phyloP scores from a whole-genome alignment of 2,888 invertebrate genomes.

The Apamea crenata region DNA sequence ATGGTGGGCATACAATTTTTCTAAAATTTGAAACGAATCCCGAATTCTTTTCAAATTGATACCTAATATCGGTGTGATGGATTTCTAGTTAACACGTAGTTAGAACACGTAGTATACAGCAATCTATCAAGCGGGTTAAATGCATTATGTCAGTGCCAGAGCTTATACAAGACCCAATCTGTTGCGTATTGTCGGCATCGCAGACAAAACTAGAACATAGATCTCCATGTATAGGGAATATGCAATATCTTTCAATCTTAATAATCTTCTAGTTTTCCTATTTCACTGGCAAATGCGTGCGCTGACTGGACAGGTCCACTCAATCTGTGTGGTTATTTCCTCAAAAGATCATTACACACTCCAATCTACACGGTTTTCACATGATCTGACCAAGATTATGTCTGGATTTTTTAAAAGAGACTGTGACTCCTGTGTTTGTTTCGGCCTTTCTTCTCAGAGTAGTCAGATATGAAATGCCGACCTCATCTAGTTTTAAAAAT shows the following conservation, averaged over 20 bases:
- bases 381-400: no score
- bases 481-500: no score
- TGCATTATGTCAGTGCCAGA: neutral
- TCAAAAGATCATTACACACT: no score
- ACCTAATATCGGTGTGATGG: neutral
- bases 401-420: no score
- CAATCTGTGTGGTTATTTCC: no score
- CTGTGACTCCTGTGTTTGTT: no score
- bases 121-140: slow-evolving; percentile 16
- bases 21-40: neutral
- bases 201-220: neutral
- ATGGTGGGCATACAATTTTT: neutral
- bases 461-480: no score
- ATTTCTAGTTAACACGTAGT: neutral
- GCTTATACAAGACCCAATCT: neutral
- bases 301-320: no score
- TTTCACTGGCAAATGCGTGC: neutral
- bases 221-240: neutral
- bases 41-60: neutral
- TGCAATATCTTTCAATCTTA: no score
- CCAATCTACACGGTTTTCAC: no score
- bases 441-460: no score
- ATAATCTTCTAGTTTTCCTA: neutral
- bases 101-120: neutral
- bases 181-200: neutral